phyloP scores from a whole-genome alignment of 1,140 invertebrate genomes.

The Zelostemma sp. region DNA sequence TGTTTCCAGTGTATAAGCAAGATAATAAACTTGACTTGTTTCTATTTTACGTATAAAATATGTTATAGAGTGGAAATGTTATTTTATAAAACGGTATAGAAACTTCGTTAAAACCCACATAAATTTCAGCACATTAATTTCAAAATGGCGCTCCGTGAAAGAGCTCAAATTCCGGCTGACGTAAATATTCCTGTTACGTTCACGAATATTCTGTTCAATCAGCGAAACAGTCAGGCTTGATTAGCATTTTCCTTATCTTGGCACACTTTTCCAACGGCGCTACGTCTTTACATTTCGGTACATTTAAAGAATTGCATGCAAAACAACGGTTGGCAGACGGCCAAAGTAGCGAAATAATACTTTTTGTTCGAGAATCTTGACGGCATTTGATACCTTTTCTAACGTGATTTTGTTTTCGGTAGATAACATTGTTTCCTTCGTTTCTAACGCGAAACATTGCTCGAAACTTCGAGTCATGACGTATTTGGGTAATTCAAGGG shows the following conservation, averaged over 20 bases:
- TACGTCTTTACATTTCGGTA: conserved; percentile 18
- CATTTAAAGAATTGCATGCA: conserved; percentile 37
- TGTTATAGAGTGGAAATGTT: no score
- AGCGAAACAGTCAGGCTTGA: background rate
- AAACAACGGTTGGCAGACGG: conserved; percentile 27
- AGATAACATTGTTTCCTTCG: background rate
- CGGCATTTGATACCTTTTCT: conserved; percentile 18
- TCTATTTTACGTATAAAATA: no score
- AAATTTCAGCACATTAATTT: no score
- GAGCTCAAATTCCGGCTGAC: no score
- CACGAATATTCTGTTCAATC: no score
- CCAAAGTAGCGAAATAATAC: conserved; percentile 31
- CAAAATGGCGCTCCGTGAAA: no score
- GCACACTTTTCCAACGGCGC: conserved; percentile 10
- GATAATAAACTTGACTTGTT: no score
- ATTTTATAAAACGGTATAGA: no score
- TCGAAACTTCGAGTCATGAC: background rate
- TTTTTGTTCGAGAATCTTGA: conserved; percentile 15
- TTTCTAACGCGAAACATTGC: background rate
- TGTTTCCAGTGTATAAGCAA: no score
- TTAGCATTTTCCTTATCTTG: conserved; percentile 5
- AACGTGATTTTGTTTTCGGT: background rate
- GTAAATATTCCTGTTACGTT: no score
- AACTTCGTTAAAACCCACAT: no score
- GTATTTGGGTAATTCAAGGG: no score